Base-by-base conservation (phyloP, 2,797 vertebrate genomes). In the Rhinoraja longicauda region DNA sequence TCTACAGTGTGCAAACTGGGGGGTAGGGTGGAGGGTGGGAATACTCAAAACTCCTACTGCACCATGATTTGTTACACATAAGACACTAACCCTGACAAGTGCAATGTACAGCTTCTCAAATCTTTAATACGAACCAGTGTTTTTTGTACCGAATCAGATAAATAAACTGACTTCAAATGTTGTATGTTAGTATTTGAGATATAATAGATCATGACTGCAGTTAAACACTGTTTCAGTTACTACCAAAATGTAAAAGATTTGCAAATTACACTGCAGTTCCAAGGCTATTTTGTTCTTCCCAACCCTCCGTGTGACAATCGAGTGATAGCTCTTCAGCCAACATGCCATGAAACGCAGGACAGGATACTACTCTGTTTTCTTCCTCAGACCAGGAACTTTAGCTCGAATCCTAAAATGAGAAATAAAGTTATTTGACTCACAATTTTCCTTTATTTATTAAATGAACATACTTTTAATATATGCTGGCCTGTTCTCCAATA, bases 351-450 rank as follows among this genome's bases (percentile, higher is more conserved):
- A 94, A 93, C 94, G 93, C 94, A 94, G 94, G 95, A 94, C 94
- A 93, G 93, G 93, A 67, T 79, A 95, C 95, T 97, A 99, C 94
- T 99, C 98, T 0, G 97, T 70, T 96, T 99, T 99, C 93, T 97
- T 98, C 95, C 99, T 99, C 95, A 98, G 95, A 93, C 98, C 98
- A 1, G 98, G 98, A 93, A 99, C 97, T 96, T 98, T 99, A 62
- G 97, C 98, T 97, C 98, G 98, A 96, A 99, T 96, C 97, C 99
- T 99, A 94, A 32, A 95, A 94, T 21, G 57, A 17, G 93, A 53
- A 93, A 12, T 59, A 77, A 67, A 53, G 21, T 32, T 88, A 32
- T 84, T 4, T 57, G 59, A 4, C 29, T 59, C 45, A 82, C 45
- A 82, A 82, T 57, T 57, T 57, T 82, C 19, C 21, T 45, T 21